phyloP scores from a whole-genome alignment of 2,888 invertebrate genomes.

The Dorcus hopei region DNA sequence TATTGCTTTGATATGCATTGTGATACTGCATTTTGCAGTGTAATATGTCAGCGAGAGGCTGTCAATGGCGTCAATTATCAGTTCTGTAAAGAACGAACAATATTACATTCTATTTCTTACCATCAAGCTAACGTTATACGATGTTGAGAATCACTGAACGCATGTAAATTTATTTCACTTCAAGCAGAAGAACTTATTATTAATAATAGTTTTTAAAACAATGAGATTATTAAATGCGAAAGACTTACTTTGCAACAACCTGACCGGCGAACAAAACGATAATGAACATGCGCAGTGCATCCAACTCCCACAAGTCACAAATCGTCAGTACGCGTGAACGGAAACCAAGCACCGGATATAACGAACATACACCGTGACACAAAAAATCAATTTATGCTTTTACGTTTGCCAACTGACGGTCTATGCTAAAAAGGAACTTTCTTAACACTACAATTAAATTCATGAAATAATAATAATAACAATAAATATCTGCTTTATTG shows the following conservation, averaged over 20 bases:
- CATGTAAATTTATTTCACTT: conserved; percentile 6
- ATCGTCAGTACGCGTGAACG: conserved; percentile 13
- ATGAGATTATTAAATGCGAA: conserved; percentile 2
- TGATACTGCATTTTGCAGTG: conserved; percentile 51
- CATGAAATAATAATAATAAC: too few species aligned
- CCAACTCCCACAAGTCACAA: conserved; percentile 2
- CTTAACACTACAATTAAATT: too few species aligned
- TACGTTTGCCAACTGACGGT: too few species aligned
- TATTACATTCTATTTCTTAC: conserved; percentile 10
- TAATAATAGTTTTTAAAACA: too few species aligned
- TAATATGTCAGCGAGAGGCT: conserved; percentile 30
- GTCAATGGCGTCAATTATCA: conserved; percentile 35
- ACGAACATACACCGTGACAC: too few species aligned
- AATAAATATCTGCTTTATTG: too few species aligned
- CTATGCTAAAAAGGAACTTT: too few species aligned
- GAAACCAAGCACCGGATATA: conserved; percentile 1
- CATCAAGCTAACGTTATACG: conserved; percentile 2
- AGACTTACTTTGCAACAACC: conserved; percentile 43
- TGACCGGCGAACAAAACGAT: conserved; percentile 65
- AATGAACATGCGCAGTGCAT: conserved; percentile 46
- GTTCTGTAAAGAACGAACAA: conserved; percentile 29
- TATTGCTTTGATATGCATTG: conserved; percentile 50
- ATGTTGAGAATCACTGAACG: conserved; percentile 16
- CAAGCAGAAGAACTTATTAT: not conserved
- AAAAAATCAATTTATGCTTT: too few species aligned